Percentiles rank a stretch among this genome's conserved stretches.
These are phyloP conservation scores for Brachionus paranguensis DNA, from an alignment of 1,140 invertebrate species.

Conservation along the genomic window DNA sequence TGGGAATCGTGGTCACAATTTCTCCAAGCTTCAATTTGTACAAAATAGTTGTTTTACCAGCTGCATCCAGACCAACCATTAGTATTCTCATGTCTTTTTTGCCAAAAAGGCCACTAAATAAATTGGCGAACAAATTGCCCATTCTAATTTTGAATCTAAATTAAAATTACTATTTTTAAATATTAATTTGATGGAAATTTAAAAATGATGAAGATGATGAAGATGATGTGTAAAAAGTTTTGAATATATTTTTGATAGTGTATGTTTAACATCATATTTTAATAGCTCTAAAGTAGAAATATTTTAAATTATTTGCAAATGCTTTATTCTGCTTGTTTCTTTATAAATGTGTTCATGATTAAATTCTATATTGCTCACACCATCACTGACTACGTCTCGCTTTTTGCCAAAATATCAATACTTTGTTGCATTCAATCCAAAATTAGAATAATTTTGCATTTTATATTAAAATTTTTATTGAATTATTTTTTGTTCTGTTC, in stretches of 20 bases:
- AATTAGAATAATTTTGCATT: conserved; percentile 24
- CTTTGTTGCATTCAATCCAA: background rate
- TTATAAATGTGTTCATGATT: conserved; percentile 6
- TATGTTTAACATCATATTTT: conserved; percentile 3
- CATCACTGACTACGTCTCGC: background rate
- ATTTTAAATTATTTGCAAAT: conserved; percentile 16
- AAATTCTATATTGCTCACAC: background rate
- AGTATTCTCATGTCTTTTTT: conserved; percentile 98
- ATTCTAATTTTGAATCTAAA: conserved; percentile 25
- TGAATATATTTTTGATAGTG: background rate
- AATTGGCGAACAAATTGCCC: conserved; percentile 39
- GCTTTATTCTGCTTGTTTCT: background rate
- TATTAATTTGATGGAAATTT: background rate
- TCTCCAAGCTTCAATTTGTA: conserved; percentile 94
- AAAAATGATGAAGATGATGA: conserved; percentile 20
- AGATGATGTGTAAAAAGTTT: conserved; percentile 32
- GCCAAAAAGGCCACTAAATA: conserved; percentile 63
- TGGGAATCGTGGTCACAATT: conserved; percentile 95
- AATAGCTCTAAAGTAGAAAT: background rate
- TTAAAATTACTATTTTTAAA: background rate
- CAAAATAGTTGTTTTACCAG: conserved; percentile 94
- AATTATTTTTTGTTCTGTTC: background rate
- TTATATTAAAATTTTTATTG: conserved; percentile 8
- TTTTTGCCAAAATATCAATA: background rate
- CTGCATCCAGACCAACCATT: conserved; percentile 92